Evolutionary conservation across 1,140 invertebrate species (phyloP).

Genomic region (Macrosteles quadrilineatus): DNA sequence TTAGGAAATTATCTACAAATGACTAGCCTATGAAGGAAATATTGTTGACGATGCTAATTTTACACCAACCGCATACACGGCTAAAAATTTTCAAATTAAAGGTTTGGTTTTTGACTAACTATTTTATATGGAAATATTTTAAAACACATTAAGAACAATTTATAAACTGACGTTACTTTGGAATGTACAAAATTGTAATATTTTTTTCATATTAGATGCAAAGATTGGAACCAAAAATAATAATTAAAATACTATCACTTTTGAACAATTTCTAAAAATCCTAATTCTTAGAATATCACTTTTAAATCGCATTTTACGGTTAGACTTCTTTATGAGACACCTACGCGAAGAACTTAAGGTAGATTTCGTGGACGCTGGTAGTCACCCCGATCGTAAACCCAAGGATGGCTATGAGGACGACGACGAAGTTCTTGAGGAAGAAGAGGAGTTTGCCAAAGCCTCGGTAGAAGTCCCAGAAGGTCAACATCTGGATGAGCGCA

Average conservation of each 20-base stretch:
- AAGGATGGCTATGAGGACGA: slow-evolving; percentile 63
- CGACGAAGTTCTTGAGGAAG: slow-evolving; percentile 60
- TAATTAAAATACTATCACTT: not conserved
- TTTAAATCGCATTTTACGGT: not conserved
- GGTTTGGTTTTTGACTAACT: no score
- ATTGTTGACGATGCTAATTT: no score
- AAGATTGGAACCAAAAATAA: no score
- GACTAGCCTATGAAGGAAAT: no score
- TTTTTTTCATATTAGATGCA: no score
- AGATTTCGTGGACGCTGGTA: slow-evolving; percentile 63
- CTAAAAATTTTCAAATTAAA: no score
- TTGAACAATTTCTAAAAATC: not conserved
- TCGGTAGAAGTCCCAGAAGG: slow-evolving; percentile 60
- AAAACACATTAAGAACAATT: no score
- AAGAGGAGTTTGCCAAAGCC: slow-evolving; percentile 50
- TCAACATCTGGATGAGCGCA: slow-evolving; percentile 73
- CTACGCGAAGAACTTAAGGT: slow-evolving; percentile 45
- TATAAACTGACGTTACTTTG: no score
- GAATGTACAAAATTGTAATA: no score
- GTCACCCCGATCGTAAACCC: slow-evolving; percentile 71
- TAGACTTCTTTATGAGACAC: not conserved
- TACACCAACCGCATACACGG: no score
- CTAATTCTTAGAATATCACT: not conserved
- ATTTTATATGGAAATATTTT: no score
- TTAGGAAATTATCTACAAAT: no score